Evolutionary conservation across 2,888 invertebrate species (phyloP).

Genomic region (Tipula lateralis): DNA sequence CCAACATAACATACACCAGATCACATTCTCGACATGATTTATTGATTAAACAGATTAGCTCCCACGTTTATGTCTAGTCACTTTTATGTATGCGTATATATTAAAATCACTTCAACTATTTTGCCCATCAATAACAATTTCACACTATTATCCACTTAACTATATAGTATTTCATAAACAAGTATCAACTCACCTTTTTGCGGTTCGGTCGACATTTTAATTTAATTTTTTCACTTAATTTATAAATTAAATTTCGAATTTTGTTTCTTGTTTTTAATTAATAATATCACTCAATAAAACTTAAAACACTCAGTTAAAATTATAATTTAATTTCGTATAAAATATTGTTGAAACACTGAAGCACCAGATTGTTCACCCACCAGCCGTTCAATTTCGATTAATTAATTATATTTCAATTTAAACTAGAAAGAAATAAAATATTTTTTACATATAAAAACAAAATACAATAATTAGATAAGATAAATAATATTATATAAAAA

Average conservation of each 20-base stretch:
- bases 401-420: constrained; percentile 19
- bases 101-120: not conserved
- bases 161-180: not conserved
- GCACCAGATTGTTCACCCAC: not conserved
- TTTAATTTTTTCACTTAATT: not conserved
- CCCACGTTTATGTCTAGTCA: not conserved
- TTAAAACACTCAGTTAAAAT: not conserved
- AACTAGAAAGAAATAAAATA: constrained; percentile 7
- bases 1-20: not conserved
- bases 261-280: not conserved
- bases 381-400: constrained; percentile 5
- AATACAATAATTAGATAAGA: not conserved
- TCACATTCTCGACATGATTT: not conserved
- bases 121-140: not conserved
- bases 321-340: not conserved
- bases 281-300: not conserved
- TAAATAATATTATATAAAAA: not conserved
- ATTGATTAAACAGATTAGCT: not conserved
- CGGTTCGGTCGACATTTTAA: not conserved
- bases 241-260: not conserved
- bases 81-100: not conserved
- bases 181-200: not conserved
- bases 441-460: not conserved
- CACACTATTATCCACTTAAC: not conserved
- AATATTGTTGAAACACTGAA: not conserved